phyloP scores from a whole-genome alignment of 2,113 vertebrate genomes.

The Sinocyclocheilus rhinocerous region DNA sequence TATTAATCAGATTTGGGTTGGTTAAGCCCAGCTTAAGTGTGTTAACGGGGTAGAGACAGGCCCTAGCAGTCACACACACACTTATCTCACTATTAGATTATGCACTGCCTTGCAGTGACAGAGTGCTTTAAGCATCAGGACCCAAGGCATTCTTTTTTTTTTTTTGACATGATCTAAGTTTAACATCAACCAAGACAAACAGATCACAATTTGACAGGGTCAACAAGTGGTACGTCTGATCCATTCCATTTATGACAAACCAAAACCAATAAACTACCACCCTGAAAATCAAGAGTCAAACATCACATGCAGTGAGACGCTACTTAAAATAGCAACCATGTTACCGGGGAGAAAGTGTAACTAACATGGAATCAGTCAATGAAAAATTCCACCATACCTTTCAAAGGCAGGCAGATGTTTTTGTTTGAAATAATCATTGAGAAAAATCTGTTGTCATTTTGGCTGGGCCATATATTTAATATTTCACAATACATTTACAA shows the following conservation, averaged over 20 bases:
- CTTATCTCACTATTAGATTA: constrained; percentile 41
- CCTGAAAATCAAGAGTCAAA: constrained; percentile 11
- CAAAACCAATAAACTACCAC: not conserved
- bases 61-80: constrained; percentile 49
- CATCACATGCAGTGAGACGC: not conserved
- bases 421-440: not conserved
- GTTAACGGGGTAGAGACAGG: constrained; percentile 48
- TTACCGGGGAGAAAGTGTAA: constrained; percentile 3
- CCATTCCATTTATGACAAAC: not conserved
- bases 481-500: not conserved
- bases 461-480: not conserved
- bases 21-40: constrained; percentile 48
- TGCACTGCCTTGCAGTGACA: constrained; percentile 22
- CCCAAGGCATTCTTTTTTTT: constrained; percentile 6
- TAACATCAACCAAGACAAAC: not conserved
- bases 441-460: not conserved
- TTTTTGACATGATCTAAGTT: not conserved
- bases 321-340: constrained; percentile 8
- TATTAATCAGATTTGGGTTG: constrained; percentile 53
- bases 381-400: not conserved
- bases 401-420: not conserved
- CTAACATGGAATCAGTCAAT: not conserved
- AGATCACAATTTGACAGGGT: not conserved
- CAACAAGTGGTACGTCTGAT: not conserved
- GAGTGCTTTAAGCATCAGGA: not conserved